Base-by-base conservation (phyloP, 2,888 invertebrate genomes). In the Halictus ligatus region DNA sequence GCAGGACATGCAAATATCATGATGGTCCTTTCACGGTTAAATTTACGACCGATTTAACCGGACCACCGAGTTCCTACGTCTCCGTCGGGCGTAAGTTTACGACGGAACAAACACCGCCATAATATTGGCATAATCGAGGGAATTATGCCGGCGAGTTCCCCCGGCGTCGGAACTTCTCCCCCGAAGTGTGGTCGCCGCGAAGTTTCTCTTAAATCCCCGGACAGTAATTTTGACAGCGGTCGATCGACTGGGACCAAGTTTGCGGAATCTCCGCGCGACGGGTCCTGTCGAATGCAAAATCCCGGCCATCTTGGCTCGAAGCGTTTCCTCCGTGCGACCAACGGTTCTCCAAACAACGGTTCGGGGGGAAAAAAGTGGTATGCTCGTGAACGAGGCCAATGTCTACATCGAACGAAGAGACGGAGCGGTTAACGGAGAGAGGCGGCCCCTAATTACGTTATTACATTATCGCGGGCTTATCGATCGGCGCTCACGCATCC, bases 391-490 rank as follows among this genome's bases (percentile, higher is more conserved):
- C 35, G 18, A 29, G 13, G 25, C 21, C 5, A 21, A 25, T 10
- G 60, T 25, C 12, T 25, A 13, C 60, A 12, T 6, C 13, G 12
- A 35, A 67, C 67, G 18, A 4, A 35, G 69, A 40, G 35, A 35
- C 29, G 21, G 21, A 64, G 25, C 15, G 40, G 40, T 8, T 40
- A 69, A 69, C 21, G 58, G 40, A 40, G 58, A n/a, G 40, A 40
- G 15, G 25, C 29, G 48, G 18, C 48, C n/a, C 29, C 43, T 29
- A 54, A 76, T 72, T 46, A 75, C 21, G 40, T 50, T 71, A 78
- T 35, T 40, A 79, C 54, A 72, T 75, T 78, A 73, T 75, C 84
- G 29, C 35, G 64, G 13, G 25, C n/a, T 1, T n/a, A 78, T 75
- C 71, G 71, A 71, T 84, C 54, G 29, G 0, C 3, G n/a, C 10